Conservation (phyloP, 2,113 vertebrate genomes). For the Condylura cristata region DNA sequence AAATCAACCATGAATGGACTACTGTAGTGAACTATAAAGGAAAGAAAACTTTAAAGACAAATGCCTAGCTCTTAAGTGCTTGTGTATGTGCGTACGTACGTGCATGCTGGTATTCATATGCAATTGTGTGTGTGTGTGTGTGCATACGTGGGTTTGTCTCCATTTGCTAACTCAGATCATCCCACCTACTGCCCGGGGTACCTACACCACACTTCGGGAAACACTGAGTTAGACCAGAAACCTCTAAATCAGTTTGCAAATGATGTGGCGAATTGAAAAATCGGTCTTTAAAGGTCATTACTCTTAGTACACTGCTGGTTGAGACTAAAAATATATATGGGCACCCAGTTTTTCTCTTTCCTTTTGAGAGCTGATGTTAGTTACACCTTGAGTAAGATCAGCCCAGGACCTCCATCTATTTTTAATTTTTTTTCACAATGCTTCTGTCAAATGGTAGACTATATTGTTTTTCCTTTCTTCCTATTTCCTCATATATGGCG, state of each 20-base stretch:
- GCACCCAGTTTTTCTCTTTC: background rate
- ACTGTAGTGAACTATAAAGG: background rate
- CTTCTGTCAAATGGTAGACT: background rate
- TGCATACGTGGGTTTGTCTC: background rate
- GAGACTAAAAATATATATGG: background rate
- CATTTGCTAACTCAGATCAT: background rate
- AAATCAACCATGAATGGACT: background rate
- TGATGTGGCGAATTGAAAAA: background rate
- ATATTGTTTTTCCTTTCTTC: background rate
- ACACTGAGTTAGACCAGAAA: background rate
- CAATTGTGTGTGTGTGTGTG: rapidly evolving
- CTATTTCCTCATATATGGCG: background rate
- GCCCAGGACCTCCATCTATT: background rate
- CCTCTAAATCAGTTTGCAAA: constrained; percentile 46
- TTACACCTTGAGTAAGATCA: background rate
- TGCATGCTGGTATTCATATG: no score
- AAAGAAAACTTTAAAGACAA: background rate
- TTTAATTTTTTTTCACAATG: background rate
- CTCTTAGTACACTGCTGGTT: background rate
- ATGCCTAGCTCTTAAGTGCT: background rate
- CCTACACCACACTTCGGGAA: background rate
- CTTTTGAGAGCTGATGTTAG: background rate
- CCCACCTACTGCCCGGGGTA: background rate
- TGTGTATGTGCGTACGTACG: background rate
- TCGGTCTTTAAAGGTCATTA: background rate